Evolutionary conservation across 2,888 invertebrate genomes (phyloP).

Genomic region (Leistus spinibarbis): DNA sequence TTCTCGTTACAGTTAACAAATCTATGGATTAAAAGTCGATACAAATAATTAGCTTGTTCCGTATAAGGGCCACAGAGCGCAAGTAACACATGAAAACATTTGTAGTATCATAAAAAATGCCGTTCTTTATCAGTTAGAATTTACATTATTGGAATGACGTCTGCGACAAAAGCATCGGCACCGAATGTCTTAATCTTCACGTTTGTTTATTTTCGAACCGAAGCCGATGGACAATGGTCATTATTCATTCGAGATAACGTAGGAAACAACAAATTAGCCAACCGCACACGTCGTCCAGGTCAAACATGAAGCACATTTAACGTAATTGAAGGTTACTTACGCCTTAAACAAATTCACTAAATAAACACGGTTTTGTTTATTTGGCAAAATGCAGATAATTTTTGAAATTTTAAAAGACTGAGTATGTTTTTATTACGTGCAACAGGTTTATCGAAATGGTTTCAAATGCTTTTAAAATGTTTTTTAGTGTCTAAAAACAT

Average conservation of each 20-base stretch:
- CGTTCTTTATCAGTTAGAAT: conserved; percentile 31
- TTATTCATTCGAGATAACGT: conserved; percentile 35
- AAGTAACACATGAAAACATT: conserved; percentile 31
- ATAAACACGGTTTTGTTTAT: too few species aligned
- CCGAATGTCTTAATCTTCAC: conserved; percentile 28
- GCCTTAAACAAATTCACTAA: too few species aligned
- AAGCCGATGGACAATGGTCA: conserved; percentile 30
- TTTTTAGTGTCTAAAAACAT: neutral
- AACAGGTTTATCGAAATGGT: neutral
- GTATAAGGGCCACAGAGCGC: neutral
- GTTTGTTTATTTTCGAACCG: conserved; percentile 17
- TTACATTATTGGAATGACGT: conserved; percentile 34
- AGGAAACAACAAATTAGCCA: conserved; percentile 29
- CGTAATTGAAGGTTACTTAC: neutral
- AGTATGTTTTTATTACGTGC: too few species aligned
- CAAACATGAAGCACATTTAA: neutral
- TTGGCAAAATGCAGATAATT: too few species aligned
- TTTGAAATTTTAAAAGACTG: too few species aligned
- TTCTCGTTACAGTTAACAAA: conserved; percentile 9
- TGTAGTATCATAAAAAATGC: conserved; percentile 17
- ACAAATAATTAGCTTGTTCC: conserved; percentile 18
- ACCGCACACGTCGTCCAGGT: conserved; percentile 25
- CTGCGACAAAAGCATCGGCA: neutral
- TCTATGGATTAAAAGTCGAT: conserved; percentile 20
- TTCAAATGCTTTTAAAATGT: neutral